Evolutionary conservation across 2,113 vertebrate genomes (phyloP), one percentile per base, ranked within the genome.

Genomic region (Heliornis fulica): DNA sequence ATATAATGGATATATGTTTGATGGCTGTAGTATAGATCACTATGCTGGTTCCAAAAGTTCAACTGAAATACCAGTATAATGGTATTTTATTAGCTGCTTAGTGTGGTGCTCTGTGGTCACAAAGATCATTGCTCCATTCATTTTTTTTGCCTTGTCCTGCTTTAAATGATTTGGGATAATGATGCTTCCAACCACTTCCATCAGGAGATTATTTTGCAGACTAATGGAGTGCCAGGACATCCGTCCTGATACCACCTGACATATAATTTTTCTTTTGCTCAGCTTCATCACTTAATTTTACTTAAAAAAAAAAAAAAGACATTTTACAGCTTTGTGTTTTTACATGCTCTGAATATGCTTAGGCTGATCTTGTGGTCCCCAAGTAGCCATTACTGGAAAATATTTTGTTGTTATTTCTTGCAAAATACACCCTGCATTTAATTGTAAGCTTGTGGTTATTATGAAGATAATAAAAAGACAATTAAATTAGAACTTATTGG

Each of bases 401-500:
- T 64, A 66, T n/a, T 68, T 95, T 83, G 26, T 57, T 87, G 40
- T 90, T 87, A 41, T 48, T 92, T 86, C 69, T 90, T 85, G 69
- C 36, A 92, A 70, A 57, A n/a, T 66, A 17, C 17, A 18, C 51
- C 13, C 46, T 66, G 63, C 68, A 15, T 65, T 80, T 90, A 87
- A 89, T 45, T 96, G 59, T 70, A 66, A 89, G 60, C 10, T 75
- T 81, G 46, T 1, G 8, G 74, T 89, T 87, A 57, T 41, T 38
- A 45, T 40, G 38, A 87, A 92, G 83, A 74, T 71, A 94, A 93
- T 90, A 84, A 90, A 90, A 93, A 88, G 28, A 32, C 20, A 71
- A 89, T 90, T 89, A 84, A 93, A 64, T 57, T 85, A 80, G 54
- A 91, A 59, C 29, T 32, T 26, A 68, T 66, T 81, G 68, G 19